Evolutionary conservation across 2,888 invertebrate species (phyloP), one percentile per base, ranked within the genome.

Genomic region (Nemotelus nigrinus): DNA sequence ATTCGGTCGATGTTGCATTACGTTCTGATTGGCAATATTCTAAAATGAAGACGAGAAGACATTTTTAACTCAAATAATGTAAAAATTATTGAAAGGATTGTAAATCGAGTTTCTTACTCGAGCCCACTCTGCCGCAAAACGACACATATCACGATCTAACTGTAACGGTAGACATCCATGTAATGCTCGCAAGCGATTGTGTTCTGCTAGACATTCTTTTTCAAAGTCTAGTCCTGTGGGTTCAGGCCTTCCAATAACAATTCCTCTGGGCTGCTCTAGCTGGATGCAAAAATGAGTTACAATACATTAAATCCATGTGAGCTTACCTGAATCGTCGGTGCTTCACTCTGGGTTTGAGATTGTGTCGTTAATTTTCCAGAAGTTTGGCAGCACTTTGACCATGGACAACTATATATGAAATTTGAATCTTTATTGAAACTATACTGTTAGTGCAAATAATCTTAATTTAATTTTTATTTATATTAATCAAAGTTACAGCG

Each of bases 101-200:
- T 58, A 58, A 58, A 72, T 44, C 41, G 25, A 10, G 45, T 63
- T 10, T 25, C 63, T 55, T 79, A 81, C 80, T 25, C 90, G 90
- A 0, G 93, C 92, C 93, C 93, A 93, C 82, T 92, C 92, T 82
- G 92, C 91, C 53, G 92, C 91, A 83, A 91, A 91, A 83, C 90
- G 91, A 82, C 90, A 90, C 67, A 93, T 84, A 83, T 91, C 91
- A 83, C 89, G 91, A 83, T 88, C 93, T 3, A 93, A 84, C 81
- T 89, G 90, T 77, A 94, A 85, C 1, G 92, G 90, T 63, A 90
- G 90, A 1, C 91, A 92, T n/a, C 91, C 91, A 82, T 94, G 94
- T 57, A 88, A 89, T 77, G 84, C 87, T 82, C 94, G 88, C 82
- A 91, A 92, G 77, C 90, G 90, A 83, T 94, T 94, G 84, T 94